These are phyloP conservation scores for Drosophila percnosoma DNA, from an alignment of 2,888 invertebrate species.

Conservation along the genomic window DNA sequence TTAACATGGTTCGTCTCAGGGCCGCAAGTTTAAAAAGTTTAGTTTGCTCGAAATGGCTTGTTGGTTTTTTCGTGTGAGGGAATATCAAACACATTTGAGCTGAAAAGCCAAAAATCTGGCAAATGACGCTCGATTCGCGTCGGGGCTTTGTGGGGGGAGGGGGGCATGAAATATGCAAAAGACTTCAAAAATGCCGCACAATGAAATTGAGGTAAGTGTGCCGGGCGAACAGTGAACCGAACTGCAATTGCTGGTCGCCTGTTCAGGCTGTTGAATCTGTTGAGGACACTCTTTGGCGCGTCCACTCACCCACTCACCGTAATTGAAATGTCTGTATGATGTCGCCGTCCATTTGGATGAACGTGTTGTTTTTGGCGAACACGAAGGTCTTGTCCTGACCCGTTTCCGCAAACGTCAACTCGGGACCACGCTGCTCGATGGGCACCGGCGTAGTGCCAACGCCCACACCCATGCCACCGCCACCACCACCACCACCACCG, in stretches of 20 bases:
- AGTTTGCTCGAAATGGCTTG: neutral
- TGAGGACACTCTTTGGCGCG: conserved; percentile 2
- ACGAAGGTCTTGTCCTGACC: conserved; percentile 94
- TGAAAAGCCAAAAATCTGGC: conserved; percentile 62
- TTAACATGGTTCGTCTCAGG: neutral
- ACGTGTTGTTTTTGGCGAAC: conserved; percentile 95
- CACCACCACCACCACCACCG: conserved; percentile 83
- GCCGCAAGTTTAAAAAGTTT: neutral
- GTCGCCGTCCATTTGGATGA: conserved; percentile 95
- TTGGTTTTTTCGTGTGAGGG: conserved; percentile 26
- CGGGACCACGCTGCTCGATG: conserved; percentile 90
- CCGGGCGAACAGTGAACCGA: conserved; percentile 16
- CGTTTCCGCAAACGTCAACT: conserved; percentile 93
- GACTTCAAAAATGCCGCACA: conserved; percentile 53
- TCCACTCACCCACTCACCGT: conserved; percentile 87
- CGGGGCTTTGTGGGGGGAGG: conserved; percentile 8
- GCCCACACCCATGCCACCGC: conserved; percentile 54
- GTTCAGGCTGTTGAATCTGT: conserved; percentile 3
- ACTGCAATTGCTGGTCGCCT: neutral
- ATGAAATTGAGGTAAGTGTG: conserved; percentile 63
- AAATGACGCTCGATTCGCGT: conserved; percentile 55
- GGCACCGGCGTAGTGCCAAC: conserved; percentile 87
- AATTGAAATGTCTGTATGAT: conserved; percentile 95
- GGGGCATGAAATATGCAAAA: conserved; percentile 62
- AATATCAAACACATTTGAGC: conserved; percentile 30